These are phyloP conservation scores for Idaea dimidiata DNA, from an alignment of 2,888 invertebrate species.

Conservation along the genomic window DNA sequence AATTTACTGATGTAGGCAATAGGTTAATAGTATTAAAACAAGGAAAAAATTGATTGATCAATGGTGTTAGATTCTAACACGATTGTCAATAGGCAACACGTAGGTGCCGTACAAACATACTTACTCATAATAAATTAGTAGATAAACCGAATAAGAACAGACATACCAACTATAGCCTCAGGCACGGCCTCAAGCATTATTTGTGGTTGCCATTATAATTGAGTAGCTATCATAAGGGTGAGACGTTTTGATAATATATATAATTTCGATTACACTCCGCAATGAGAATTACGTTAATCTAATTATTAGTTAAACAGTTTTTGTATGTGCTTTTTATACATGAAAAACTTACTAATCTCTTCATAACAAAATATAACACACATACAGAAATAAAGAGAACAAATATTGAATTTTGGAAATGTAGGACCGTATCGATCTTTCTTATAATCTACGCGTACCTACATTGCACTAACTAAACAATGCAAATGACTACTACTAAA, in stretches of 20 bases:
- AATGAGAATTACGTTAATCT: background rate
- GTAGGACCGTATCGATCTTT: no score
- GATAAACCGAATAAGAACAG: background rate
- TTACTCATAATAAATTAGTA: background rate
- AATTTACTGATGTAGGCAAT: no score
- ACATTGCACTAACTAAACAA: no score
- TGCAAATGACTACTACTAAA: background rate
- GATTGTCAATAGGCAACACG: background rate
- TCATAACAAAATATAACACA: no score
- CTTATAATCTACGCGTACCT: no score
- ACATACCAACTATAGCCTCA: background rate
- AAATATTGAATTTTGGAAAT: no score
- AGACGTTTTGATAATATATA: slow-evolving; percentile 9
- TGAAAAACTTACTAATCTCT: background rate
- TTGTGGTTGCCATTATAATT: background rate
- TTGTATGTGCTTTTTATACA: background rate
- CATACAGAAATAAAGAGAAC: no score
- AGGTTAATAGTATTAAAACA: no score
- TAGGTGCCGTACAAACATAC: background rate
- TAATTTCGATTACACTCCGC: background rate
- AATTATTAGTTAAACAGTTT: background rate
- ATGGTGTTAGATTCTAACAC: background rate
- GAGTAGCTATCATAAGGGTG: slow-evolving; percentile 13
- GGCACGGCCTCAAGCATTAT: slow-evolving; percentile 21
- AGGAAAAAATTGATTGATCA: no score